These are phyloP conservation scores for Drosophila orosa DNA, from an alignment of 1,140 invertebrate genomes.

Conservation along the genomic window DNA sequence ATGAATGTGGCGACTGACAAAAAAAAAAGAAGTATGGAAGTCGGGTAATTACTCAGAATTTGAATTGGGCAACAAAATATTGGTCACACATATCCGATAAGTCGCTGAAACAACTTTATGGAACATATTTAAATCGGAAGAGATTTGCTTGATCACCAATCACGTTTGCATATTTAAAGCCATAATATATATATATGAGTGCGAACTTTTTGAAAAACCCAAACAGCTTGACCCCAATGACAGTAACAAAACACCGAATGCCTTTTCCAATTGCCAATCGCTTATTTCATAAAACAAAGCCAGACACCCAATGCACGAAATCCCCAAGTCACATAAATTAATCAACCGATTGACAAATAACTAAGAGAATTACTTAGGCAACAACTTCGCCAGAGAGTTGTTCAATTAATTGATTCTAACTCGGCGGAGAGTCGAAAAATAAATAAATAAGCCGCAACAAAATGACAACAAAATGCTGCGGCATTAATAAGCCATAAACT, in stretches of 20 bases:
- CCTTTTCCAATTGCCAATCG: conserved; percentile 33
- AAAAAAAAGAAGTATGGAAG: conserved; percentile 19
- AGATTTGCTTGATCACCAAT: conserved; percentile 19
- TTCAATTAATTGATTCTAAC: conserved; percentile 73
- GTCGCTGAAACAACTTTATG: conserved; percentile 27
- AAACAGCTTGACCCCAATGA: conserved; percentile 42
- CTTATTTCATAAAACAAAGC: conserved; percentile 44
- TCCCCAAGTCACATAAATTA: conserved; percentile 66
- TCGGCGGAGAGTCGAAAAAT: conserved; percentile 20
- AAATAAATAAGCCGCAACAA: conserved; percentile 43
- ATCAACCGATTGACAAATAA: conserved; percentile 72
- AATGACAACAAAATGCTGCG: conserved; percentile 58
- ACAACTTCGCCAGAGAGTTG: conserved; percentile 42
- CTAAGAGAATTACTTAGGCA: conserved; percentile 72
- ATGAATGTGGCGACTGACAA: conserved; percentile 59
- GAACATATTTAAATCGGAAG: conserved; percentile 25
- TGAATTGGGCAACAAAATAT: conserved; percentile 68
- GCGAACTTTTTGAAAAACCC: conserved; percentile 20
- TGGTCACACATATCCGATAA: conserved; percentile 66
- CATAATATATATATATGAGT: conserved; percentile 17
- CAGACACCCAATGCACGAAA: conserved; percentile 32
- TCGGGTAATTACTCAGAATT: conserved; percentile 73
- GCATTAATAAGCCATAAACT: conserved; percentile 39
- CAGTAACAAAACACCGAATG: conserved; percentile 35
- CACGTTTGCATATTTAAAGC: conserved; percentile 12